A percentile compares a stretch with the other conserved stretches of the same genome.
Evolutionary conservation across 2,113 vertebrate genomes (phyloP).

Genomic region (Oceanites oceanicus): DNA sequence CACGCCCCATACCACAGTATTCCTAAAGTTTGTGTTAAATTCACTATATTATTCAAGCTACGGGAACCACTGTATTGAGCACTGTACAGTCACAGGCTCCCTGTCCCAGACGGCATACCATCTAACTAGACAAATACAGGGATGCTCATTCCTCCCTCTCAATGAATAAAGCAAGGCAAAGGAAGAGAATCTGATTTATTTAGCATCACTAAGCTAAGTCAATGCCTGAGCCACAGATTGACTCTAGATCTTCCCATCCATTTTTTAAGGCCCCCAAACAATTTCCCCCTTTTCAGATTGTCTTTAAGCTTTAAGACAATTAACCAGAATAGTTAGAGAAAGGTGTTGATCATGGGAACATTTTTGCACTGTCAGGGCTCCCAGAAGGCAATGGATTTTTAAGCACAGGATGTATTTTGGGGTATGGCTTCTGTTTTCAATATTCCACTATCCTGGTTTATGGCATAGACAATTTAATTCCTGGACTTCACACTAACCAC

Average conservation of each 20-base stretch:
- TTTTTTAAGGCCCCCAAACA: not conserved
- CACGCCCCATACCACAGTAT: too few relatives aligned
- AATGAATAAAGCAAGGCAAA: not conserved
- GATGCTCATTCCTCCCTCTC: not conserved
- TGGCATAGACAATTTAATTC: not conserved
- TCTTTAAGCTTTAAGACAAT: not conserved
- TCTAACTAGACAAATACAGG: not conserved
- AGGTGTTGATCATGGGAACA: not conserved
- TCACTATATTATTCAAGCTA: not conserved
- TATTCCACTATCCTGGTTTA: not conserved
- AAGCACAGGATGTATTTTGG: not conserved
- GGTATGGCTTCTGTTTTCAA: not conserved
- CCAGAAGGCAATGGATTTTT: not conserved
- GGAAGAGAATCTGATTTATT: not conserved
- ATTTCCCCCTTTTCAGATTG: fast-evolving
- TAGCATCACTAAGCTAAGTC: not conserved
- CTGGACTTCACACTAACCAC: not conserved
- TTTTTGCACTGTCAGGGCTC: not conserved
- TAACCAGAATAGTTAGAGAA: not conserved
- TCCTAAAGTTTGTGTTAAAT: not conserved
- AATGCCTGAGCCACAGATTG: not conserved
- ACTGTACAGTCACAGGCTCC: not conserved
- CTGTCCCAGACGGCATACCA: not conserved
- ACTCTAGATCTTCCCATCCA: not conserved
- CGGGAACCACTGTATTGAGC: not conserved